Percentiles rank a stretch among this genome's conserved stretches.
phyloP scores from a whole-genome alignment of 2,113 vertebrate species.

The Ammospiza nelsoni region DNA sequence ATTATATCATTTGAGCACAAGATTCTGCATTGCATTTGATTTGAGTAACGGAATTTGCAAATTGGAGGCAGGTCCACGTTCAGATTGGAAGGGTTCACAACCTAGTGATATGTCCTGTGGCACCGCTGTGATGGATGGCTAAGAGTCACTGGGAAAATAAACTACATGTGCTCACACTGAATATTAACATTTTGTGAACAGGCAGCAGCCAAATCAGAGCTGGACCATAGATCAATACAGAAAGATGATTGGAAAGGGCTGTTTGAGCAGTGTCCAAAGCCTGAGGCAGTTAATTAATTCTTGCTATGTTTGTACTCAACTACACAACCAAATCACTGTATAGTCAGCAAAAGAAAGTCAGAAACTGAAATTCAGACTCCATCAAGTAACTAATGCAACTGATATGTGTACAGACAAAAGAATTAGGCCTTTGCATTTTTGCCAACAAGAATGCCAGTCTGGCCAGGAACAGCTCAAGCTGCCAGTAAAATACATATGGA shows the following conservation, averaged over 20 bases:
- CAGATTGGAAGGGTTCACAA: background rate
- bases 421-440: background rate
- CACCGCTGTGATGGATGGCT: background rate
- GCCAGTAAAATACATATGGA: background rate
- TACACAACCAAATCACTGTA: background rate
- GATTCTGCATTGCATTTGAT: background rate
- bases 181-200: background rate
- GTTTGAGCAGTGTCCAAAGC: background rate
- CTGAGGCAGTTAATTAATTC: background rate
- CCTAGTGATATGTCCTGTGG: background rate
- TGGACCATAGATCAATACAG: background rate
- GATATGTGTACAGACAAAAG: background rate
- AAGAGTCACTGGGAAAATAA: background rate
- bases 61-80: background rate
- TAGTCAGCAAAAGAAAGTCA: background rate
- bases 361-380: background rate
- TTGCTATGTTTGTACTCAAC: background rate
- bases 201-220: background rate
- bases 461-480: background rate
- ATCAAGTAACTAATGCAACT: background rate
- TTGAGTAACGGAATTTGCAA: background rate
- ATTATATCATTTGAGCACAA: background rate
- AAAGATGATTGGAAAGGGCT: background rate
- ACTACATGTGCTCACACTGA: background rate
- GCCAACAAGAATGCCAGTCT: background rate